A percentile compares a stretch with the other conserved stretches of the same genome.
These are phyloP conservation scores for Tiliacea citrago DNA, from an alignment of 2,888 invertebrate genomes.

Conservation along the genomic window DNA sequence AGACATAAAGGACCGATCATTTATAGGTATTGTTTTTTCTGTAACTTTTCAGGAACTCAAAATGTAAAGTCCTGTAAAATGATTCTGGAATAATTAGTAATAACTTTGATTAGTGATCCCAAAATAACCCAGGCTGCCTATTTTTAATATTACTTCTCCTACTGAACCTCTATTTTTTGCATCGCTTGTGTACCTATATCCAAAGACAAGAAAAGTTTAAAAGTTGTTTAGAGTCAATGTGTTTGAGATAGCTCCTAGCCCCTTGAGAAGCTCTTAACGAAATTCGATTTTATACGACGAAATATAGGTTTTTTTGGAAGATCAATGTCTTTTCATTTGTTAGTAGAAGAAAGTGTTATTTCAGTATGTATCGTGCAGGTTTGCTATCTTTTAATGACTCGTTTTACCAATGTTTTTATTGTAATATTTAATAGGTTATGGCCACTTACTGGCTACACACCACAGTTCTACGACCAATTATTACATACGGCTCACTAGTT, in stretches of 20 bases:
- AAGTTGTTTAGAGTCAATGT: conserved; percentile 36
- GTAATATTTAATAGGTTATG: background rate
- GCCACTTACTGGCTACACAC: too few relatives aligned
- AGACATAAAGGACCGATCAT: background rate
- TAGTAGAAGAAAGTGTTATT: conserved; percentile 8
- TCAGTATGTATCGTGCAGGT: background rate
- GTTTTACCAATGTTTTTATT: background rate
- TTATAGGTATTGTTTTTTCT: background rate
- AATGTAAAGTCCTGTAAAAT: background rate
- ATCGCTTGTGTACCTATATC: background rate
- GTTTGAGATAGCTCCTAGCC: conserved; percentile 45
- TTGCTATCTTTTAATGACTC: too few relatives aligned
- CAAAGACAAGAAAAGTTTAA: conserved; percentile 45
- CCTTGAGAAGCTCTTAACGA: conserved; percentile 50
- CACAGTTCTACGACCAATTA: too few relatives aligned
- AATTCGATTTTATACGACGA: conserved; percentile 44
- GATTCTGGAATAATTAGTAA: background rate
- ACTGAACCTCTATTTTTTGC: background rate
- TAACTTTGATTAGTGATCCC: background rate
- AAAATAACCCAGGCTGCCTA: background rate
- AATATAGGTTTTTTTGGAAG: conserved; percentile 28
- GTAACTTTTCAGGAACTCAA: background rate
- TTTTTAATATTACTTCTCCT: background rate
- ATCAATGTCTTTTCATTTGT: conserved; percentile 41
- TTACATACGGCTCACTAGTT: too few relatives aligned